These are phyloP conservation scores for Aphrocallistes beatrix DNA, from an alignment of 37 sponge, comb jelly and placozoan species.

Conservation along the genomic window DNA sequence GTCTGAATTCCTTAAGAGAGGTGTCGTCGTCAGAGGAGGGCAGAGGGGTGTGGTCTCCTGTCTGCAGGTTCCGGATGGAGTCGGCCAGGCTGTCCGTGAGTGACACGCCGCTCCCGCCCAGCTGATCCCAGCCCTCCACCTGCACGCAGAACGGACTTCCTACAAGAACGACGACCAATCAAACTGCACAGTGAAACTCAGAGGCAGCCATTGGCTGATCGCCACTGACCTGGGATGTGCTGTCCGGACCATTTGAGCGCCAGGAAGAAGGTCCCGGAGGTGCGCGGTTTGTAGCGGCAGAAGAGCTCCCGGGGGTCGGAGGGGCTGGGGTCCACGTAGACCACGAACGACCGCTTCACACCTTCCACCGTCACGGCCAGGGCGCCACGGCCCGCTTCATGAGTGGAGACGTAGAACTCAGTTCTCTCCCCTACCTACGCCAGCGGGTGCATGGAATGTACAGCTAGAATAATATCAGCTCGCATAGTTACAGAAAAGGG, in stretches of 20 bases:
- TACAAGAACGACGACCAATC: background rate
- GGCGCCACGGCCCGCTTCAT: background rate
- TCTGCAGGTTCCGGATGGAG: background rate
- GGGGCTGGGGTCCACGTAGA: background rate
- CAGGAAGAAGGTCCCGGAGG: background rate
- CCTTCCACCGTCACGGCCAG: background rate
- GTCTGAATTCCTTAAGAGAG: background rate
- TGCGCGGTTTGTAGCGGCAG: background rate
- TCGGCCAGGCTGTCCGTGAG: background rate
- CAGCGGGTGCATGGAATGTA: too few species aligned
- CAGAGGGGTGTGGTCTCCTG: background rate
- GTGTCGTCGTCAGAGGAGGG: background rate
- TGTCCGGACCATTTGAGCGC: background rate
- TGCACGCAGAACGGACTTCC: background rate
- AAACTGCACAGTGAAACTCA: too few species aligned
- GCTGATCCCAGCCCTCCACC: background rate
- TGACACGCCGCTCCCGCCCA: background rate
- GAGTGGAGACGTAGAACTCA: background rate
- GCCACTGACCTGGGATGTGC: background rate
- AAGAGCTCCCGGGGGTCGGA: background rate
- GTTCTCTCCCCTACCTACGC: slow-evolving; percentile 12
- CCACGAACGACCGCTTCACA: background rate
- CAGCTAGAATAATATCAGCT: background rate
- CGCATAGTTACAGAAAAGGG: too few species aligned
- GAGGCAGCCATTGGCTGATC: background rate